Base-by-base conservation (phyloP, 2,797 vertebrate species). In the Anableps anableps region DNA sequence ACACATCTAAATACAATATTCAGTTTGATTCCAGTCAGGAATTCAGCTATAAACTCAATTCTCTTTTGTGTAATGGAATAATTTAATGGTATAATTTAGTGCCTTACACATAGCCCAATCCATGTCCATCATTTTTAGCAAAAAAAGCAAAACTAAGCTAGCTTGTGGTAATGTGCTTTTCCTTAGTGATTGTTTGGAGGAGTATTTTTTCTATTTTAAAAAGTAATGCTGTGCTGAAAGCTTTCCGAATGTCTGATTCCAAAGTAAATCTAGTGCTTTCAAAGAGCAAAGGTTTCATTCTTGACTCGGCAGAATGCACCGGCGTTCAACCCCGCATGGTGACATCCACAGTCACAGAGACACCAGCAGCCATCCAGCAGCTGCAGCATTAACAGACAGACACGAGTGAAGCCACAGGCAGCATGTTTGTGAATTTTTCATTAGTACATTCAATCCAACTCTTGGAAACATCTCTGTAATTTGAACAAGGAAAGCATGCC, bases 401-500 rank as follows among this genome's bases (percentile, higher is more conserved):
- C 17, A 36, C 53, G 83, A 79, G 58, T 47, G 74, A 77, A 88
- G 81, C 87, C 81, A 53, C 79, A 26, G 83, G 80, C 80, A 74
- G 75, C 66, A 64, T 79, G 89, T 77, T 88, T 76, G 86, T 86
- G 83, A 84, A 86, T 88, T 82, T 88, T 85, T 89, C 80, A 93
- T 90, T 87, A 86, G 76, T 47, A 34, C 70, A 77, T 73, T 73
- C 83, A 34, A 34, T 70, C 53, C 71, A 47, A 43, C 45, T 62
- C 64, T 82, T 75, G 41, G 34, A 89, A 86, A 77, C 36, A 21
- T 79, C 41, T 64, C 68, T 83, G 82, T 85, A 80, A 83, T 83
- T 86, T 79, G n/a, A 83, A 84, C 74, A 19, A 79, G 66, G 68
- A 38, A 17, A 29, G 47, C 55, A 7, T 43, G 76, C 58, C 68